These are phyloP conservation scores for Dysidea cf. avara DNA, from an alignment of 37 sponge, comb jelly and placozoan species.

Conservation along the genomic window DNA sequence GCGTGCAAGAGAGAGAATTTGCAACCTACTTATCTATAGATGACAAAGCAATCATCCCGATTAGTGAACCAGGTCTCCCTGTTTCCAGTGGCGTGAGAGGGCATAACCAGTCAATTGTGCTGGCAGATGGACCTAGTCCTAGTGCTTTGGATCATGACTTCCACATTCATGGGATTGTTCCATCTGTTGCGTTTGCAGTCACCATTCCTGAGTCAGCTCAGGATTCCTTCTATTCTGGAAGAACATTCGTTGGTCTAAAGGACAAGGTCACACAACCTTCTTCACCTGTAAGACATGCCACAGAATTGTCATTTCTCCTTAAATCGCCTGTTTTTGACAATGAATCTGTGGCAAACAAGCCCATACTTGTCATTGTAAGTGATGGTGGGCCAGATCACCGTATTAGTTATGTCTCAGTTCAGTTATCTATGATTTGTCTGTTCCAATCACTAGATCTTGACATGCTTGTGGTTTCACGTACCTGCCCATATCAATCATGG, in stretches of 20 bases:
- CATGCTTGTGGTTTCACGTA: constrained; percentile 20
- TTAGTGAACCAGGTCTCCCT: no score
- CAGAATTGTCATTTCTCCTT: background rate
- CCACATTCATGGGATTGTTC: no score
- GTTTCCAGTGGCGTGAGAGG: no score
- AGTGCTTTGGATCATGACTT: no score
- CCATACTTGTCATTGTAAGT: constrained; percentile 5
- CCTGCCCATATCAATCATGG: constrained; percentile 34
- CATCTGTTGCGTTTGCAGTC: no score
- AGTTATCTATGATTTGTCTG: constrained; percentile 12
- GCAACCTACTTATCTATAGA: constrained; percentile 8
- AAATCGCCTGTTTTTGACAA: background rate
- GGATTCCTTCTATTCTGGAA: background rate
- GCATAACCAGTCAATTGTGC: no score
- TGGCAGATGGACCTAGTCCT: no score
- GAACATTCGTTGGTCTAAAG: background rate
- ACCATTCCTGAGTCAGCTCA: background rate
- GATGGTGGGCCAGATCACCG: constrained; percentile 7
- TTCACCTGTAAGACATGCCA: background rate
- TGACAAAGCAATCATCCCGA: no score
- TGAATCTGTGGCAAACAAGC: background rate
- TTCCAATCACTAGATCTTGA: constrained; percentile 21
- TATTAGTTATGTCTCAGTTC: constrained; percentile 8
- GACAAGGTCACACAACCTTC: background rate
- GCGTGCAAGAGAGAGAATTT: background rate